Percentiles rank a stretch among this genome's conserved stretches.
These are phyloP conservation scores for Enteromius anoplus DNA, from an alignment of 2,797 vertebrate genomes.

Conservation along the genomic window DNA sequence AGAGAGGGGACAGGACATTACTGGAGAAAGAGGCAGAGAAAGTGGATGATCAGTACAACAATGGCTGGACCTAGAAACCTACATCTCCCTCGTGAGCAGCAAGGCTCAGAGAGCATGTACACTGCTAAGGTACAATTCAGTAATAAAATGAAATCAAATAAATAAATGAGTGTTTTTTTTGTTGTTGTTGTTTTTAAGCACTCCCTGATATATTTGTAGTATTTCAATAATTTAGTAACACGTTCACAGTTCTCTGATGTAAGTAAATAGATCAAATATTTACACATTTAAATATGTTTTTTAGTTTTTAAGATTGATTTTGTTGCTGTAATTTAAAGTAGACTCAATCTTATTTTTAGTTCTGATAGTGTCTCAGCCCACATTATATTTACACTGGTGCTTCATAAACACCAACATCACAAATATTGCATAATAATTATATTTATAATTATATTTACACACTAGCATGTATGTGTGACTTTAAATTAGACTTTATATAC, in stretches of 20 bases:
- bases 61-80: not conserved
- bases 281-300: not conserved
- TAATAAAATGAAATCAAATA: not conserved
- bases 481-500: not conserved
- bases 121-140: not conserved
- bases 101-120: not conserved
- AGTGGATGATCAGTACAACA: not conserved
- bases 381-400: not conserved
- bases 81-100: not conserved
- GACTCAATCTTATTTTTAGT: not conserved
- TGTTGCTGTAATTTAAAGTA: not conserved
- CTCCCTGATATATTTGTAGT: not conserved
- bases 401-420: not conserved
- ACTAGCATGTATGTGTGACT: not conserved
- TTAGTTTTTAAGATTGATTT: not conserved
- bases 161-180: not conserved
- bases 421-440: not conserved
- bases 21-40: not conserved
- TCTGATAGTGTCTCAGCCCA: not conserved
- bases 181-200: not conserved
- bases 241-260: not conserved
- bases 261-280: not conserved
- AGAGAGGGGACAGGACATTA: constrained; percentile 21
- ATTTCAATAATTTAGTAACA: not conserved
- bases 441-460: not conserved